Evolutionary conservation across 2,113 vertebrate genomes (phyloP), one percentile per base, ranked within the genome.

Genomic region (Trochalopteron elliotii): DNA sequence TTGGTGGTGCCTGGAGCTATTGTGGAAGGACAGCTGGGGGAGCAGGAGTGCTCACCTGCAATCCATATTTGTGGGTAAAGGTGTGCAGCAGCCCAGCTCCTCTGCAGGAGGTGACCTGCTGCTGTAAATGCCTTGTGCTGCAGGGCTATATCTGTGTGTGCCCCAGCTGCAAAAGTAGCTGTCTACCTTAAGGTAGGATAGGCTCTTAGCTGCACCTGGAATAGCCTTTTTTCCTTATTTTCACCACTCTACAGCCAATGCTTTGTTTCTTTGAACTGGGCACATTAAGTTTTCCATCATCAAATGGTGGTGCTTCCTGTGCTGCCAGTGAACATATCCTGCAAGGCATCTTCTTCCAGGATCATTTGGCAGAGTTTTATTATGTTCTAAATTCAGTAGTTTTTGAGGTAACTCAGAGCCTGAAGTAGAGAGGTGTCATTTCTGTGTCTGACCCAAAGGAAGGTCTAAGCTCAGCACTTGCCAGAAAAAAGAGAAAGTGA

Each of bases 291-390:
- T 87, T 75, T 57, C 12, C 1, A 3, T 25, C 13, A 53, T 44
- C 16, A 35, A 49, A 59, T n/a, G 4, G 8, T 68, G 44, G 9
- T 2, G 0, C 5, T 77, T n/a, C 17, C 24, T 5, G 0, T 37
- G 23, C 28, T 83, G 35, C 15, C 6, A 19, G 28, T 42, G 27
- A 88, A 12, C 5, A 20, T 56, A 17, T 50, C 11, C 40, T 72
- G 30, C 50, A 45, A 33, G 33, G 3, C 7, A 3, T 56, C 13
- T 35, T n/a, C 23, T 77, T 60, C 25, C 9, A 20, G 87, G 12
- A 30, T 68, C 1, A 0, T 63, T 68, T 42, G 16, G 1, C 33
- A 42, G 63, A 30, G 17, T 52, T 90, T 82, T 64, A n/a, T 60
- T 40, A 30, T 20, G 5, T 60, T 85, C 20, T 11, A 25, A 69